phyloP scores from a whole-genome alignment of 2,797 vertebrate species.

The Carapus acus region DNA sequence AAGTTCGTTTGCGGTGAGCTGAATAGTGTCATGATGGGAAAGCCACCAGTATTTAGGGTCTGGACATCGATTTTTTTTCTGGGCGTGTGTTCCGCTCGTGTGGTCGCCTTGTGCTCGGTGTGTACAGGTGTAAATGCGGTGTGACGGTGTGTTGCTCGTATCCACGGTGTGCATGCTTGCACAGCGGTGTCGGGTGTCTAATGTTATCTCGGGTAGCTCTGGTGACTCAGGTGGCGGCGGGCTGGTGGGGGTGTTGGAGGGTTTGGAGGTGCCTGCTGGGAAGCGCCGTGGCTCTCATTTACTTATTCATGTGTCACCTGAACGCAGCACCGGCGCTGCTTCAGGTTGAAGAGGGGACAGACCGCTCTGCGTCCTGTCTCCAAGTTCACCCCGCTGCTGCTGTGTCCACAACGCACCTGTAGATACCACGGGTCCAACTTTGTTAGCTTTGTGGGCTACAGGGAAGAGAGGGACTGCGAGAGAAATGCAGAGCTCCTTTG shows the following conservation, averaged over 20 bases:
- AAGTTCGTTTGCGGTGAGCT: conserved; percentile 4
- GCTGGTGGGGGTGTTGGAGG: too few relatives aligned
- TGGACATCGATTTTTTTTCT: too few relatives aligned
- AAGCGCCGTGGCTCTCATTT: conserved; percentile 48
- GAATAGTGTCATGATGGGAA: neutral
- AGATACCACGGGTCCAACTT: neutral
- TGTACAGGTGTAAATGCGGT: conserved; percentile 15
- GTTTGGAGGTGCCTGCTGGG: conserved; percentile 59
- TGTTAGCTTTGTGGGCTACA: too few relatives aligned
- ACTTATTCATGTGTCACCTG: conserved; percentile 74
- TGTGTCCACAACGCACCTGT: neutral
- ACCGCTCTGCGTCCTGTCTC: neutral
- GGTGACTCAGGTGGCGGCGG: conserved; percentile 27
- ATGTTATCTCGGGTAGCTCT: conserved; percentile 59
- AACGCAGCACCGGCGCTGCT: conserved; percentile 48
- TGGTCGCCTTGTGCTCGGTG: too few relatives aligned
- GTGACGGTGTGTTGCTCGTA: neutral
- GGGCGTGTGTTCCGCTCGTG: too few relatives aligned
- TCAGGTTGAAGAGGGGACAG: conserved; percentile 26
- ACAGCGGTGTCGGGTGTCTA: conserved; percentile 62
- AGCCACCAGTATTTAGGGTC: neutral
- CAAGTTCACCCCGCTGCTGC: conserved; percentile 2
- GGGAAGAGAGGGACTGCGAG: too few relatives aligned
- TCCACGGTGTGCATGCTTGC: conserved; percentile 16
- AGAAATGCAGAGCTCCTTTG: too few relatives aligned